Evolutionary conservation across 2,888 invertebrate species (phyloP).

Genomic region (Invenusta paracnida): DNA sequence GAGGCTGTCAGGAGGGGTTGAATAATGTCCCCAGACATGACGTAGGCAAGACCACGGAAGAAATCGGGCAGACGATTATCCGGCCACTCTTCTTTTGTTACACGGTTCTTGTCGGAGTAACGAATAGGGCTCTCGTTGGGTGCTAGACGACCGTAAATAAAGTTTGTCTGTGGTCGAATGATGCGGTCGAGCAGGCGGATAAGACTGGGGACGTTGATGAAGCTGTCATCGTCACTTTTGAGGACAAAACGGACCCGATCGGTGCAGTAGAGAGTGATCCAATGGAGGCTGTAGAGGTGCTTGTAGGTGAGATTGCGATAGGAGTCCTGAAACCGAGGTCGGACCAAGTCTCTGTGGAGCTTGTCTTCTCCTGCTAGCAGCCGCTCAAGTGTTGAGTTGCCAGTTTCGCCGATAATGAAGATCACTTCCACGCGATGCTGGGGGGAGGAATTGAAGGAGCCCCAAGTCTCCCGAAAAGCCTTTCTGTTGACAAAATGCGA

Average conservation of each 20-base stretch:
- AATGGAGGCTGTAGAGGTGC: conserved; percentile 34
- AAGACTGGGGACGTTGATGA: conserved; percentile 31
- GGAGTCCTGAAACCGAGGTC: conserved; percentile 34
- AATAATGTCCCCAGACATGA: neutral
- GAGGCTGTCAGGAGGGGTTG: neutral
- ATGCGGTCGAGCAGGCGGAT: neutral
- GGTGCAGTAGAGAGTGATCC: conserved; percentile 24
- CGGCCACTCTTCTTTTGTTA: neutral
- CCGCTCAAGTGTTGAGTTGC: neutral
- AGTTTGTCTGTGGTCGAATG: neutral
- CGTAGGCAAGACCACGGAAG: neutral
- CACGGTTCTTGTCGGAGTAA: neutral
- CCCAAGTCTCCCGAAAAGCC: neutral
- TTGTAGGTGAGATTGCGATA: conserved; percentile 42
- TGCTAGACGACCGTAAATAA: neutral
- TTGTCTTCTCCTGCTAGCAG: conserved; percentile 43
- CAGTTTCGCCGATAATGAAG: neutral
- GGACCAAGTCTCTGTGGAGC: conserved; percentile 21
- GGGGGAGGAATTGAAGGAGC: neutral
- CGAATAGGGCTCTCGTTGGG: neutral
- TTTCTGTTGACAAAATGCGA: neutral
- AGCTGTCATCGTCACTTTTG: conserved; percentile 38
- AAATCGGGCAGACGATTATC: neutral
- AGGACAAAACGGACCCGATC: neutral
- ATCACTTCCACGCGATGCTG: neutral